Evolutionary conservation across 2,797 vertebrate genomes (phyloP), one percentile per base, ranked within the genome.

Genomic region (Hozukius guyotensis): DNA sequence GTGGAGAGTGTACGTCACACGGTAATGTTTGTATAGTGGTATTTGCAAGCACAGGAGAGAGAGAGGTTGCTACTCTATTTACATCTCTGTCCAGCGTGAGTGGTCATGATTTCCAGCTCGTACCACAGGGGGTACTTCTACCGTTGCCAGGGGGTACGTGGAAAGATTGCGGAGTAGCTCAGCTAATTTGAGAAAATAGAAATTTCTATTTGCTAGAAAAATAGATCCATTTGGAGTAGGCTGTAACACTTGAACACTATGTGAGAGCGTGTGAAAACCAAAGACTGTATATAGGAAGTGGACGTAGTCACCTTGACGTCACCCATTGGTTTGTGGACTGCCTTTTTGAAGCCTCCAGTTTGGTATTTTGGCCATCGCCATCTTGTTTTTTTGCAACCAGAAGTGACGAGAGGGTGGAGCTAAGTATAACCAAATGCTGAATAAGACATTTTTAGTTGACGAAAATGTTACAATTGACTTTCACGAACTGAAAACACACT

Each of bases 11-110:
- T 36, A 20, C 77, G 68, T 84, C 68, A 63, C 38, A 46, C 24
- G 31, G 68, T 65, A 86, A 81, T 86, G 83, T 88, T 76, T 75
- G 86, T 80, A 72, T 49, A 8, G 57, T 49, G 32, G 38, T 69
- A 63, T 80, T 77, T 78, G 59, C 60, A 63, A 81, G 53, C 4
- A 6, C 14, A 46, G 42, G 22, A 25, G 12, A 32, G 14, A 32
- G 63, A 57, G 34, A 46, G 36, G 22, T 24, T 55, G 49, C 31
- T 9, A 7, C 49, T 66, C 49, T 52, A 49, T 66, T 81, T 78
- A 25, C 72, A 67, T 24, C 64, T 82, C 61, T 61, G 56, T 52
- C 53, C 60, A 4, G 36, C 36, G 66, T 75, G 38, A 20, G 59
- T 34, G 8, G 14, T 46, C 13, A 25, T 31, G 31, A 56, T 67